Percentiles rank a stretch among this genome's conserved stretches.
Evolutionary conservation across 2,113 vertebrate species (phyloP).

Genomic region (Ictalurus punctatus): DNA sequence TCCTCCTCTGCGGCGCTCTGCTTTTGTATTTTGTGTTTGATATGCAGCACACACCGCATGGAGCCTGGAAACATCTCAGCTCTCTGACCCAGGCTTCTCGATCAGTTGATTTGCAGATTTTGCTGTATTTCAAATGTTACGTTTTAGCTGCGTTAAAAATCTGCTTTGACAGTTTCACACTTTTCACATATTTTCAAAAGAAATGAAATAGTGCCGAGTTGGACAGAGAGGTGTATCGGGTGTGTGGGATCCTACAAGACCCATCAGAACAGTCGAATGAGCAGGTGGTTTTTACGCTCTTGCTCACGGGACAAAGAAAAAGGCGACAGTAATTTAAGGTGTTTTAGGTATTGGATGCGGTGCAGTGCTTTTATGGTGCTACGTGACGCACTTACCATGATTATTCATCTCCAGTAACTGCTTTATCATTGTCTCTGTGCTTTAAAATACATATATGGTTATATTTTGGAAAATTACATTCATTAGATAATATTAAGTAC

Average conservation of each 20-base stretch:
- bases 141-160: neutral
- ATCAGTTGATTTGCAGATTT: neutral
- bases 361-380: neutral
- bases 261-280: neutral
- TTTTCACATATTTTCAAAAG: neutral
- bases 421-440: neutral
- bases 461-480: neutral
- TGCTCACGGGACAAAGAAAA: no score
- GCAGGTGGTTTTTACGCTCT: no score
- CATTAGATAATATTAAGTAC: no score
- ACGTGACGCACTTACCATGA: neutral
- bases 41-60: neutral
- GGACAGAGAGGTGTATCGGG: neutral
- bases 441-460: neutral
- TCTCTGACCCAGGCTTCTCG: neutral
- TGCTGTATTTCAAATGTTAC: neutral
- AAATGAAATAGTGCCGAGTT: no score
- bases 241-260: neutral
- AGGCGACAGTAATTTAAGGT: neutral
- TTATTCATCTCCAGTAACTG: neutral
- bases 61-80: neutral
- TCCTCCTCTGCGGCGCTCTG: neutral
- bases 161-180: neutral
- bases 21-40: conserved; percentile 4
- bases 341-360: neutral